These are phyloP conservation scores for Puma concolor DNA, from an alignment of 2,113 vertebrate species.

Conservation along the genomic window DNA sequence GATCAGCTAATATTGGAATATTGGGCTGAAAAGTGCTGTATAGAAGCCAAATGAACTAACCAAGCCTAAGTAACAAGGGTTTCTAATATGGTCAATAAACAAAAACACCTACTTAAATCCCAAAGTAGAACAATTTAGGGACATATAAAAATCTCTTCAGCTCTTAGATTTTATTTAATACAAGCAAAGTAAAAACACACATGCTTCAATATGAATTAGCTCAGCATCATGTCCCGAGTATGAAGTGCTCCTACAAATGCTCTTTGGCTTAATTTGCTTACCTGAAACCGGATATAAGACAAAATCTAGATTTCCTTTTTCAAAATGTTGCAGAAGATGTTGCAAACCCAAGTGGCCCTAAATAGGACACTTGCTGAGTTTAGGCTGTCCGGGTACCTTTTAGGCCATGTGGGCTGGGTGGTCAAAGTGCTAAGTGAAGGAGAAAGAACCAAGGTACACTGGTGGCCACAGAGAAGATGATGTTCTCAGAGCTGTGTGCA, in stretches of 20 bases:
- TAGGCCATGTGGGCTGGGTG: not conserved
- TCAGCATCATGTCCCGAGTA: not conserved
- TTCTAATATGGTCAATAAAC: not conserved
- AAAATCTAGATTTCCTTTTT: not conserved
- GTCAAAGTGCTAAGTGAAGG: not conserved
- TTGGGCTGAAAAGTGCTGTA: not conserved
- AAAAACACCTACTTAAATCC: not conserved
- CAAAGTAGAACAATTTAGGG: not conserved
- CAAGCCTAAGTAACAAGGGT: not conserved
- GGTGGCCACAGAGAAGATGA: too few species aligned
- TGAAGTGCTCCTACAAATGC: not conserved
- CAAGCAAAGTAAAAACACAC: not conserved
- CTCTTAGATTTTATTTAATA: not conserved
- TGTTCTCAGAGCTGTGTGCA: not conserved
- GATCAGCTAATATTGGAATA: constrained; percentile 12
- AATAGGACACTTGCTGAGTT: not conserved
- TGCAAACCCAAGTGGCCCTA: not conserved
- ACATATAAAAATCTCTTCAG: not conserved
- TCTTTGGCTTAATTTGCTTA: not conserved
- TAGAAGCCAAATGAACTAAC: constrained; percentile 33
- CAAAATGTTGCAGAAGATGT: not conserved
- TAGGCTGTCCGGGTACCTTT: not conserved
- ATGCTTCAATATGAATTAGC: not conserved
- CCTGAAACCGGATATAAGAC: not conserved
- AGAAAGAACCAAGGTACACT: not conserved